A percentile compares a stretch with the other conserved stretches of the same genome.
phyloP scores from a whole-genome alignment of 2,113 vertebrate species.

The Glaucidium brasilianum region DNA sequence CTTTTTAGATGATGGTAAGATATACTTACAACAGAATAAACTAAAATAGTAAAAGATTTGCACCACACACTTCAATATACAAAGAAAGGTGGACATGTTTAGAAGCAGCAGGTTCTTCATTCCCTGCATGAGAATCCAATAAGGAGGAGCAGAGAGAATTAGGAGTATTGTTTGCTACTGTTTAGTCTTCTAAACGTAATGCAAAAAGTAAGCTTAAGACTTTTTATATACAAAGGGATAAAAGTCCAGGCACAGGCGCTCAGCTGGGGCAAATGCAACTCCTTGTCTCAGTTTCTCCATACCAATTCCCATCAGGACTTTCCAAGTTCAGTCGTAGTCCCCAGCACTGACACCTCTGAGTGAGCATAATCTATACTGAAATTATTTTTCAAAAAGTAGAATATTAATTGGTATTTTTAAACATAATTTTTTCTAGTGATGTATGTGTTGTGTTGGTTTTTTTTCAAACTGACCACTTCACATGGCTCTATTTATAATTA shows the following conservation, averaged over 20 bases:
- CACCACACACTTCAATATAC: neutral
- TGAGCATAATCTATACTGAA: neutral
- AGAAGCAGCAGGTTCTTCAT: neutral
- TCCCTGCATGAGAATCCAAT: neutral
- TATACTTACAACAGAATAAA: neutral
- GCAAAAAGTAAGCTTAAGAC: neutral
- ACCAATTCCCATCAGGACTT: neutral
- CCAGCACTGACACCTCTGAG: neutral
- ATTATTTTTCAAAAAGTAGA: neutral
- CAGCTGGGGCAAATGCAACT: neutral
- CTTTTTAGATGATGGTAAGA: neutral
- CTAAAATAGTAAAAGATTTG: neutral
- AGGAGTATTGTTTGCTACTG: neutral
- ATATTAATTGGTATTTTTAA: neutral
- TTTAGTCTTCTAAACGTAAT: neutral
- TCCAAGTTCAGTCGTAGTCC: neutral
- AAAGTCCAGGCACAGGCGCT: neutral
- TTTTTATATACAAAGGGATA: neutral
- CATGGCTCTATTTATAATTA: neutral
- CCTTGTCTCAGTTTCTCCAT: neutral
- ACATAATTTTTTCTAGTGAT: neutral
- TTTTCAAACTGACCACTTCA: neutral
- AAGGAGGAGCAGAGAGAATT: neutral
- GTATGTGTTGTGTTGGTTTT: rapidly evolving
- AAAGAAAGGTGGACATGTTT: neutral